Conservation (phyloP, 2,113 vertebrate species). For the Nematolebias whitei region DNA sequence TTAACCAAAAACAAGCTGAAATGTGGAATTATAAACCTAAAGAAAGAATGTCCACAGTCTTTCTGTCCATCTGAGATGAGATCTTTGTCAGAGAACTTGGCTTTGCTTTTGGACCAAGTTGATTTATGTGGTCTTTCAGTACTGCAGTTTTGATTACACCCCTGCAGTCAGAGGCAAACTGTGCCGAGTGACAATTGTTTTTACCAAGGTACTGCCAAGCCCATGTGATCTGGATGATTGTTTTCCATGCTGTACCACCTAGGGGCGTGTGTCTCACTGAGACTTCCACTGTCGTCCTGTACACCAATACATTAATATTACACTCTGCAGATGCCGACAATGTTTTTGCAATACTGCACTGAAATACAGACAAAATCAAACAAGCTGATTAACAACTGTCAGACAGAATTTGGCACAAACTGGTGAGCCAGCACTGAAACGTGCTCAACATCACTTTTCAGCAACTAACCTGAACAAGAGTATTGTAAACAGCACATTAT, state of each 20-base stretch:
- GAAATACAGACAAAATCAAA: no score
- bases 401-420: no score
- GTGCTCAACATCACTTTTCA: no score
- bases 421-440: no score
- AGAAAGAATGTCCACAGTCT: background rate
- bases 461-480: no score
- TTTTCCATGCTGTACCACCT: background rate
- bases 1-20: background rate
- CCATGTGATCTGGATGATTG: background rate
- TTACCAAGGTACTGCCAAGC: background rate
- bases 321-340: no score
- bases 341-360: no score
- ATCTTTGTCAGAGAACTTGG: background rate
- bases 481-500: no score
- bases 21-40: background rate
- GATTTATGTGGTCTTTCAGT: background rate
- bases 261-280: background rate
- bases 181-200: constrained; percentile 3
- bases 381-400: no score
- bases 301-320: no score
- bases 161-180: background rate
- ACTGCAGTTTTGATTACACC: background rate
- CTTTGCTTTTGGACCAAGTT: background rate
- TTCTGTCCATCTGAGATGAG: background rate
- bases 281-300: no score